phyloP scores from a whole-genome alignment of 2,113 vertebrate species.

The Apodemus speciosus region DNA sequence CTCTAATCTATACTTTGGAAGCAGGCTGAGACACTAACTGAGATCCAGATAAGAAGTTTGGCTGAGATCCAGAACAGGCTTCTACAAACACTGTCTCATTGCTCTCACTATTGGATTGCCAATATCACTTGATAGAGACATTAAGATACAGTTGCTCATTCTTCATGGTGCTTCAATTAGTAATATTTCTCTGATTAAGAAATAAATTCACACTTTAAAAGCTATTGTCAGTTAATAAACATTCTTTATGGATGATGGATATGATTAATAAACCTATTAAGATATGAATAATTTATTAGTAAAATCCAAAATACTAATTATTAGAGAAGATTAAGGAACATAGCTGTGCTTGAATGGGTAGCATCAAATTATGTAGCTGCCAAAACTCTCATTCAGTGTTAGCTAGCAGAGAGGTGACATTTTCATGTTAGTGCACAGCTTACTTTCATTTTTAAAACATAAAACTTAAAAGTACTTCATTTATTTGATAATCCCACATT shows the following conservation, averaged over 20 bases:
- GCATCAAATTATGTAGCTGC: constrained; percentile 26
- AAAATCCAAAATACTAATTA: constrained; percentile 68
- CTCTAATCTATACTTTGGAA: constrained; percentile 49
- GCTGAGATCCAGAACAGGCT: neutral
- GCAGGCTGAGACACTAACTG: neutral
- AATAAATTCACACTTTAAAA: constrained; percentile 55
- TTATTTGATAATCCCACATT: neutral
- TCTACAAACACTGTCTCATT: neutral
- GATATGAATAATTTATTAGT: constrained; percentile 67
- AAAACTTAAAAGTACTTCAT: constrained; percentile 26
- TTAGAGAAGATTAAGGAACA: constrained; percentile 23
- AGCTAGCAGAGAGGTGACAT: neutral
- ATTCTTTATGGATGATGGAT: constrained; percentile 54
- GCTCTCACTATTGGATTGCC: constrained; percentile 2
- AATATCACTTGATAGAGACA: neutral
- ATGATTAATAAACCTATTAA: constrained; percentile 66
- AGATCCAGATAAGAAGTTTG: constrained; percentile 31
- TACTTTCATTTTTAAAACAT: neutral
- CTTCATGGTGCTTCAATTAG: constrained; percentile 48
- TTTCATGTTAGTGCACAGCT: constrained; percentile 36
- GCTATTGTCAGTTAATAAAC: constrained; percentile 56
- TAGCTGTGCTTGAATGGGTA: constrained; percentile 6
- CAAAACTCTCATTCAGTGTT: neutral
- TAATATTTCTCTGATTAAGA: constrained; percentile 54
- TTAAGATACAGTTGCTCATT: neutral